phyloP scores from a whole-genome alignment of 2,113 vertebrate species.

The Chrysochloris asiatica region DNA sequence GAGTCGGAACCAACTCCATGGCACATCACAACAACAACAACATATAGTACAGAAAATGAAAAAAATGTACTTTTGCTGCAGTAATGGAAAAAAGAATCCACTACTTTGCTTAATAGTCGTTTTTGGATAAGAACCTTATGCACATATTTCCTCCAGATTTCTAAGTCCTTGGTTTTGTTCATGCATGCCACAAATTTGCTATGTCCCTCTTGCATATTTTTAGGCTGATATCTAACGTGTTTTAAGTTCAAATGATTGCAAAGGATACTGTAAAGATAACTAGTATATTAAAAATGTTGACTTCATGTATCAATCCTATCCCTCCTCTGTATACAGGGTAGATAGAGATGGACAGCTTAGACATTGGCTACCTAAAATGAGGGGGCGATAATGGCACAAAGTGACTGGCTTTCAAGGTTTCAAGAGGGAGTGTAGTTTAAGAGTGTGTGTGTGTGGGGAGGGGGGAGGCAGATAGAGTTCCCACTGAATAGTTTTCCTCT shows the following conservation, averaged over 20 bases:
- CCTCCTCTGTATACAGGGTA: too few relatives aligned
- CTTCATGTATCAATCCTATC: too few relatives aligned
- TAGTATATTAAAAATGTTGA: slow-evolving; percentile 8
- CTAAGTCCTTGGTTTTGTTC: neutral
- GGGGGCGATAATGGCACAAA: too few relatives aligned
- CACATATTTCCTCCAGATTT: neutral
- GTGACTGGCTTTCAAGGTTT: too few relatives aligned
- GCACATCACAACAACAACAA: too few relatives aligned
- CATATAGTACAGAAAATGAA: neutral
- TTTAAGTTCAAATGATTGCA: slow-evolving; percentile 13
- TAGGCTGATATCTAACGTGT: slow-evolving; percentile 15
- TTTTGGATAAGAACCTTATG: neutral
- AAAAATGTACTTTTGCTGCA: neutral
- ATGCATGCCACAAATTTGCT: neutral
- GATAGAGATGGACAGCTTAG: too few relatives aligned
- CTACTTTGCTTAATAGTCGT: neutral
- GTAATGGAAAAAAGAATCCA: neutral
- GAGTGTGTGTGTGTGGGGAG: too few relatives aligned
- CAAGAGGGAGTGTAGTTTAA: too few relatives aligned
- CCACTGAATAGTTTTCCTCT: too few relatives aligned
- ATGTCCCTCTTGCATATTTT: neutral
- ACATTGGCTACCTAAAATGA: too few relatives aligned
- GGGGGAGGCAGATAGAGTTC: too few relatives aligned
- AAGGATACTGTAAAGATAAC: neutral
- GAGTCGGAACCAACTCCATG: too few relatives aligned